A percentile compares a stretch with the other conserved stretches of the same genome.
Evolutionary conservation across 2,113 vertebrate genomes (phyloP).

Genomic region (Platycercus adscitus): DNA sequence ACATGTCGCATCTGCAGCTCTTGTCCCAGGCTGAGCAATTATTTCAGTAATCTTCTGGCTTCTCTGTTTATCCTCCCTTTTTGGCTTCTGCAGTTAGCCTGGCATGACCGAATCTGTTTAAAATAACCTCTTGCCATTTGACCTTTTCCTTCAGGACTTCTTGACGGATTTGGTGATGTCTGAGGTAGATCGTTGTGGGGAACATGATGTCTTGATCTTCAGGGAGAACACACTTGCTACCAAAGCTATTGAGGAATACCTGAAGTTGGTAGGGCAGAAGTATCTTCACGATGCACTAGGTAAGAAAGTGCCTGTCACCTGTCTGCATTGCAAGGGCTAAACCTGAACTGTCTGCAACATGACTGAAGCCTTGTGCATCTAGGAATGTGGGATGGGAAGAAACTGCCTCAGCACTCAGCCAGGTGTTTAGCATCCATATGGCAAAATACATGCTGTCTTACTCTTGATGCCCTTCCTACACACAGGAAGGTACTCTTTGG

Average conservation of each 20-base stretch:
- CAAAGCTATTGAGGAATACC: conserved; percentile 96
- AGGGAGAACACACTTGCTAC: conserved; percentile 97
- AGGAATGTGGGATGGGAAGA: neutral
- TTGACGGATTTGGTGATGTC: conserved; percentile 96
- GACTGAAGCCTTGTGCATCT: neutral
- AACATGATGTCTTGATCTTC: conserved; percentile 96
- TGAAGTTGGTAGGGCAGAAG: conserved; percentile 95
- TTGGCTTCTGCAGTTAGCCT: neutral
- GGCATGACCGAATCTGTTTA: neutral
- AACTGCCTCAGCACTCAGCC: neutral
- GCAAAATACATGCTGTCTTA: neutral
- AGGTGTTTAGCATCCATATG: neutral
- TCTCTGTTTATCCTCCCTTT: neutral
- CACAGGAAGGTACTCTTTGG: neutral
- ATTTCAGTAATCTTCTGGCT: neutral
- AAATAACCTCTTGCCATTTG: conserved; percentile 34
- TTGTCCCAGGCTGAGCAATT: neutral
- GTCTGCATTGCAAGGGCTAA: neutral
- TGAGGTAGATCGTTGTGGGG: conserved; percentile 93
- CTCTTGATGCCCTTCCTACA: neutral
- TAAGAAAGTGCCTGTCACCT: conserved; percentile 68
- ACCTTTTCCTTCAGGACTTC: conserved; percentile 86
- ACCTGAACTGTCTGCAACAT: neutral
- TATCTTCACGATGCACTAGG: conserved; percentile 95
- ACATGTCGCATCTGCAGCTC: neutral